Conservation (phyloP, 2,113 vertebrate genomes). For the Nymphicus hollandicus region DNA sequence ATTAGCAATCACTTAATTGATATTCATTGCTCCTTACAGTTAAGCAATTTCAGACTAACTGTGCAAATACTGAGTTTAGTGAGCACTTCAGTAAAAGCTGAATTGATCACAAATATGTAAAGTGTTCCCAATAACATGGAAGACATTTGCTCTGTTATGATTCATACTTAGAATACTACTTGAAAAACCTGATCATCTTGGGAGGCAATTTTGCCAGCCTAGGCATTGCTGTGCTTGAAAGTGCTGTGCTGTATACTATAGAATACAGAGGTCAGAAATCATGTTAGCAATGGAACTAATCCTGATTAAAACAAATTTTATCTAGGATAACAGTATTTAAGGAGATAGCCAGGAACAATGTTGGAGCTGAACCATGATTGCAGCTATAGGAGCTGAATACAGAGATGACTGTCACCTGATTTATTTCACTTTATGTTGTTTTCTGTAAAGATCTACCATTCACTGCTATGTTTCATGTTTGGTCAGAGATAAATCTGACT, state of each 20-base stretch:
- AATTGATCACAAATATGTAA: background rate
- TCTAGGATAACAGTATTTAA: background rate
- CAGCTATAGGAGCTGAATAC: background rate
- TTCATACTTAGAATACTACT: background rate
- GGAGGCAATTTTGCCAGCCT: background rate
- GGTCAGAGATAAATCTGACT: background rate
- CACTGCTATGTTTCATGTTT: background rate
- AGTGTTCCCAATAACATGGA: background rate
- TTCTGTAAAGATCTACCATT: background rate
- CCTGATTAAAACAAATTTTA: background rate
- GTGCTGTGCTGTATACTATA: background rate
- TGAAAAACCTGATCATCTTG: background rate
- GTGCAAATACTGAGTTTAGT: slow-evolving; percentile 19
- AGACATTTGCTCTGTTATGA: background rate
- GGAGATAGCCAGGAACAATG: background rate
- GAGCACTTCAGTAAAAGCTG: background rate
- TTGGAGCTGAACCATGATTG: background rate
- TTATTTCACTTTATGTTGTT: background rate
- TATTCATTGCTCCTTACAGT: slow-evolving; percentile 31
- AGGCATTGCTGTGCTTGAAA: background rate
- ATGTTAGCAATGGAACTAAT: background rate
- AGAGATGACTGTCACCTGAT: background rate
- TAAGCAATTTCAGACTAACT: slow-evolving; percentile 3
- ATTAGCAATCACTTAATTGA: slow-evolving; percentile 40
- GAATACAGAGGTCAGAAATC: background rate